A percentile compares a stretch with the other conserved stretches of the same genome.
phyloP scores from a whole-genome alignment of 2,797 vertebrate genomes.

The Lepilemur septentrionalis region DNA sequence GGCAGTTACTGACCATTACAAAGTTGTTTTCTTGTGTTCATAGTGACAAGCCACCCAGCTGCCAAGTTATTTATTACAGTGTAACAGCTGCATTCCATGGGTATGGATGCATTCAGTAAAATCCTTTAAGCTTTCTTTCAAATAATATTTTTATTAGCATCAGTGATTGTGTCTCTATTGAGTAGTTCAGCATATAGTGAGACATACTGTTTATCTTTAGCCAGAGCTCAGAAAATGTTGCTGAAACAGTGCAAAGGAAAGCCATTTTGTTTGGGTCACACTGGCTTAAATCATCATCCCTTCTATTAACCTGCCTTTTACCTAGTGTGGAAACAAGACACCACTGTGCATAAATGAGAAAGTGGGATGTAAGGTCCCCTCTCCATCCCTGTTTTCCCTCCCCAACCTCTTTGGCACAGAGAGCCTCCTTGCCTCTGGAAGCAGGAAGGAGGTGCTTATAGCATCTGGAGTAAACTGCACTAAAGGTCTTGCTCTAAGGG shows the following conservation, averaged over 20 bases:
- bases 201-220: conserved; percentile 55
- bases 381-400: not conserved
- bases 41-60: conserved; percentile 7
- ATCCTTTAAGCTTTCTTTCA: conserved; percentile 60
- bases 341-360: conserved; percentile 59
- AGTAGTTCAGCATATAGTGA: conserved; percentile 65
- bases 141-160: conserved; percentile 75
- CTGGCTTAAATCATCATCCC: conserved; percentile 17
- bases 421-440: not conserved
- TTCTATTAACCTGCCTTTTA: conserved; percentile 72
- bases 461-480: not conserved
- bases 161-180: conserved; percentile 58
- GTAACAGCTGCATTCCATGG: conserved; percentile 53
- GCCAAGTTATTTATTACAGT: conserved; percentile 63
- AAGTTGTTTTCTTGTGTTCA: conserved; percentile 53
- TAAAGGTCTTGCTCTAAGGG: conserved; percentile 18
- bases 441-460: not conserved
- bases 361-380: not conserved
- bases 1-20: conserved; percentile 10
- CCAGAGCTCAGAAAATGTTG: conserved; percentile 39
- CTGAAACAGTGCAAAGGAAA: conserved; percentile 61
- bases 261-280: conserved; percentile 56
- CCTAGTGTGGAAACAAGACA: conserved; percentile 54
- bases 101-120: conserved; percentile 56
- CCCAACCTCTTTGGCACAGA: not conserved